A percentile compares a stretch with the other conserved stretches of the same genome.
Conservation (phyloP, 2,113 vertebrate genomes). For the Nycticebus coucang region DNA sequence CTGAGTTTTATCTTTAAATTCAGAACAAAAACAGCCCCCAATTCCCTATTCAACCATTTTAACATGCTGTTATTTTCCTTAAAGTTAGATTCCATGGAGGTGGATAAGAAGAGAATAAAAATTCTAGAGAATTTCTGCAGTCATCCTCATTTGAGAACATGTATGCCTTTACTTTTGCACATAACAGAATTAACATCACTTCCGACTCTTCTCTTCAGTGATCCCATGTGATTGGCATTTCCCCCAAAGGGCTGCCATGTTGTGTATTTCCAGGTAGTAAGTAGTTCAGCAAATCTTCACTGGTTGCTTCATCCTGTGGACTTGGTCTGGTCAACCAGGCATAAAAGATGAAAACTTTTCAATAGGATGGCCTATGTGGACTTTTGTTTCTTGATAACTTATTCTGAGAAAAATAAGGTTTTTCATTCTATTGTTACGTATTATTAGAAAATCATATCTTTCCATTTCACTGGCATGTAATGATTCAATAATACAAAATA, state of each 20-base stretch:
- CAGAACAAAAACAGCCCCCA: background rate
- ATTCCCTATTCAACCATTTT: background rate
- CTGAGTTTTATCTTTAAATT: slow-evolving; percentile 40
- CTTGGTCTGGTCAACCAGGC: background rate
- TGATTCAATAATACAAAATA: background rate
- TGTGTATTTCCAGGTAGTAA: background rate
- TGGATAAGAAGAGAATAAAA: background rate
- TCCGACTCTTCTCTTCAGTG: background rate
- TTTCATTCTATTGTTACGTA: background rate
- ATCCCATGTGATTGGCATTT: background rate
- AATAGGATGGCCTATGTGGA: background rate
- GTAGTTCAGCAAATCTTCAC: background rate
- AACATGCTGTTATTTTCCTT: background rate
- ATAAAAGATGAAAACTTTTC: background rate
- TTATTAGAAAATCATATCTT: background rate
- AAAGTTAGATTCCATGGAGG: background rate
- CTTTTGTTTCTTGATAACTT: background rate
- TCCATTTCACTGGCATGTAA: background rate
- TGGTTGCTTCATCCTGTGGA: background rate
- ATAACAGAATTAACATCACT: background rate
- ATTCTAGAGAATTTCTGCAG: background rate
- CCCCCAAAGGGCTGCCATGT: background rate
- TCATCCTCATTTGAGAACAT: slow-evolving; percentile 35
- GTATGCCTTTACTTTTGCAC: background rate
- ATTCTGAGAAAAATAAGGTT: background rate